Base-by-base conservation (phyloP, 1,140 invertebrate species). In the Aethina tumida region DNA sequence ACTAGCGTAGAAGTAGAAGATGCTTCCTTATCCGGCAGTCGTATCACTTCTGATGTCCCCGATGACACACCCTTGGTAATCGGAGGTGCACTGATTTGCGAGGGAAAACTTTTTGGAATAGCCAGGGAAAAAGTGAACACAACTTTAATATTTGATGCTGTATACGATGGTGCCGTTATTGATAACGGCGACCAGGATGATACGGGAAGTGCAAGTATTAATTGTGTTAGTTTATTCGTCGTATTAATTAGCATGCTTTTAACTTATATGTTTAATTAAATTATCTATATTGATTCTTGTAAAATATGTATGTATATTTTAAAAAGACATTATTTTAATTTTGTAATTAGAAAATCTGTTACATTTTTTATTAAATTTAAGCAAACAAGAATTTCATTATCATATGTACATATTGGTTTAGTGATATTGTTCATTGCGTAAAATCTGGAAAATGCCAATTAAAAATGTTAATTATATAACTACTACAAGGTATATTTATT, bases 51-150 rank as follows among this genome's bases (percentile, higher is more conserved):
- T 7, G 10, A 18, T 14, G 20, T 25, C 10, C 30, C 24, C 13
- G 14, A 16, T 2, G 28, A 19, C 15, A 10, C 22, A 5, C 14
- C 22, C 6, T 44, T 44, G 27, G 28, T 29, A 10, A 8, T 44
- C 9, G 41, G 41, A 9, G 30, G 22, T 22, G 35, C 41, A 3
- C 17, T 44, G 10, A 16, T 39, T 28, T 44, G 41, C 21, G 22
- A 27, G 6, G 35, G 25, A 8, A 17, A 16, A n/a, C 19, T 44
- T 10, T 34, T 33, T n/a, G 41, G 41, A 6, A 26, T 44, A 17
- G 41, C 35, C 2, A 20, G 24, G 12, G 27, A 31, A 18, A 17
- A 14, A n/a, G 15, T 14, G 9, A 24, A 22, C 0, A 15, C 19
- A 39, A 9, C 13, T 25, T 15, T 25, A 4, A 4, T 19, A 4